These are phyloP conservation scores for Chelonia mydas DNA, from an alignment of 2,797 vertebrate species.

Conservation along the genomic window DNA sequence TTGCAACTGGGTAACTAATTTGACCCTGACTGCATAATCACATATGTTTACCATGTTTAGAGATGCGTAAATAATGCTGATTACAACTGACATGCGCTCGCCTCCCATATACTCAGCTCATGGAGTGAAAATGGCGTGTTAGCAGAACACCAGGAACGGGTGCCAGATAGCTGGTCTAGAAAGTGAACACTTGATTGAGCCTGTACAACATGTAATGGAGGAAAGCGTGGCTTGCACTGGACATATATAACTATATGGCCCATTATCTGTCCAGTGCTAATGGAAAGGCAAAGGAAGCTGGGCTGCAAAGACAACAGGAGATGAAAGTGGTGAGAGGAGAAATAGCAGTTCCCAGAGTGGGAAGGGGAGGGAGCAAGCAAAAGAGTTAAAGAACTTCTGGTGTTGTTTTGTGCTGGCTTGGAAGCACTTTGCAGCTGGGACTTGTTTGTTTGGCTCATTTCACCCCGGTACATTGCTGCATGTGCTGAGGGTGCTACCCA, in stretches of 20 bases:
- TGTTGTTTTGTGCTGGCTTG: not conserved
- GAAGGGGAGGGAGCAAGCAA: not conserved
- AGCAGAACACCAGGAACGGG: accelerated
- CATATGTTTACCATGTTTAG: not conserved
- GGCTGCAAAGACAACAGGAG: accelerated
- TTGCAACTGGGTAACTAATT: not conserved
- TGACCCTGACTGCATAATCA: not conserved
- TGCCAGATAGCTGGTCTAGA: not conserved
- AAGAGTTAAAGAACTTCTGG: not conserved
- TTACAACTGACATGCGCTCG: not conserved
- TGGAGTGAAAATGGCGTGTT: not conserved
- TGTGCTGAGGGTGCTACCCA: accelerated
- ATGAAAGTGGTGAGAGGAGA: accelerated
- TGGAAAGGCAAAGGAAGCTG: not conserved
- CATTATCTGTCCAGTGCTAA: not conserved
- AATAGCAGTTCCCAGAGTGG: not conserved
- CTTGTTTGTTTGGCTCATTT: not conserved
- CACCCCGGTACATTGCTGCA: not conserved
- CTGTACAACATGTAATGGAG: not conserved
- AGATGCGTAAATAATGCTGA: not conserved
- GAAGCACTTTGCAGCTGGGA: not conserved
- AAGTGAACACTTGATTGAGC: not conserved
- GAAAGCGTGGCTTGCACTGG: accelerated
- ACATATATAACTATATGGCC: not conserved
- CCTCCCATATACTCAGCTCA: not conserved